Percentiles rank a stretch among this genome's conserved stretches.
These are phyloP conservation scores for Plebejus argus DNA, from an alignment of 2,888 invertebrate species.

Conservation along the genomic window DNA sequence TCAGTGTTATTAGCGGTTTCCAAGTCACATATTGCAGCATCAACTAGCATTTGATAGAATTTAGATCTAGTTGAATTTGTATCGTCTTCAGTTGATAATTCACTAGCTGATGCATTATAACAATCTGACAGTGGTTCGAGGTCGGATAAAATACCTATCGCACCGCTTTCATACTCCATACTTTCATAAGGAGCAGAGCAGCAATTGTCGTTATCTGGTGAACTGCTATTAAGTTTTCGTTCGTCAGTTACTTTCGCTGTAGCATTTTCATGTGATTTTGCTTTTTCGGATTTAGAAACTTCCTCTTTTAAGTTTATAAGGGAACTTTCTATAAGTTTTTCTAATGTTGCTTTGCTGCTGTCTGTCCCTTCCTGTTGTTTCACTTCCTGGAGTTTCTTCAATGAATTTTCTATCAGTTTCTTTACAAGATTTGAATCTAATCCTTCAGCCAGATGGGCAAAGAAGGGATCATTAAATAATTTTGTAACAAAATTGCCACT, in stretches of 20 bases:
- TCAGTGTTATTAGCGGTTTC: slow-evolving; percentile 82
- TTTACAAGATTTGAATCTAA: slow-evolving; percentile 82
- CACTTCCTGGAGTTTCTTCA: slow-evolving; percentile 81
- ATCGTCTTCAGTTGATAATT: slow-evolving; percentile 84
- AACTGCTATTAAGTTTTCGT: slow-evolving; percentile 50
- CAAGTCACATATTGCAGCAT: slow-evolving; percentile 85
- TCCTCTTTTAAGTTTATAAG: slow-evolving; percentile 69
- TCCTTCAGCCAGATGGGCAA: slow-evolving; percentile 83
- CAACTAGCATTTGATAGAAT: slow-evolving; percentile 87
- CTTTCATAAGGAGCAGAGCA: slow-evolving; percentile 88
- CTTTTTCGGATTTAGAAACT: slow-evolving; percentile 53
- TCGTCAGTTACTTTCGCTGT: slow-evolving; percentile 48
- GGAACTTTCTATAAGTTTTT: slow-evolving; percentile 77
- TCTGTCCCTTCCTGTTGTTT: slow-evolving; percentile 72
- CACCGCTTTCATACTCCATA: slow-evolving; percentile 85
- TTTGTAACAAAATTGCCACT: slow-evolving; percentile 79
- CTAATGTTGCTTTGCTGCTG: slow-evolving; percentile 69
- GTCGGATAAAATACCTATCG: slow-evolving; percentile 76
- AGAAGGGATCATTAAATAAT: slow-evolving; percentile 83
- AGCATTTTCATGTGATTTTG: slow-evolving; percentile 50
- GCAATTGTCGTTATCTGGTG: slow-evolving; percentile 73
- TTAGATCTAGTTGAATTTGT: slow-evolving; percentile 83
- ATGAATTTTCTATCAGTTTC: slow-evolving; percentile 84
- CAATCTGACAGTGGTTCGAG: slow-evolving; percentile 84
- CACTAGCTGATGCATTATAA: slow-evolving; percentile 86